phyloP scores from a whole-genome alignment of 2,797 vertebrate genomes.

The Lepus townsendii region DNA sequence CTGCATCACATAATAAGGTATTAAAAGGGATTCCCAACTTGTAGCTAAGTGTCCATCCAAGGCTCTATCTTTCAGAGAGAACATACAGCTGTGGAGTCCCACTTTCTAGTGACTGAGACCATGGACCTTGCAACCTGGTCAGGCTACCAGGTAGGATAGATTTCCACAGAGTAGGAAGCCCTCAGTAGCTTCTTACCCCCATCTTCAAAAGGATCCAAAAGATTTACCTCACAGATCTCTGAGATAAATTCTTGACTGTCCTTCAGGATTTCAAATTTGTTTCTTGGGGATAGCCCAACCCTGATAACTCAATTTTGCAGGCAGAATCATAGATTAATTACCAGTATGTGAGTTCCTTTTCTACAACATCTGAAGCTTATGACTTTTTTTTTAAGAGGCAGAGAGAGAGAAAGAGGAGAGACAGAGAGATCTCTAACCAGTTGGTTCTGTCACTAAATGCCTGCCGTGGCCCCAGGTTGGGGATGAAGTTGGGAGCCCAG shows the following conservation, averaged over 20 bases:
- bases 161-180: neutral
- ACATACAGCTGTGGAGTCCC: neutral
- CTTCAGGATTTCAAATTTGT: conserved; percentile 50
- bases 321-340: conserved; percentile 57
- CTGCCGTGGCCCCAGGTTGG: too few relatives aligned
- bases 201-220: conserved; percentile 49
- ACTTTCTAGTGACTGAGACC: neutral
- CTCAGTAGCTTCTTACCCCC: neutral
- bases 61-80: neutral
- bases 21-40: conserved; percentile 28
- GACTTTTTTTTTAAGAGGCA: too few relatives aligned
- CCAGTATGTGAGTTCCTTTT: neutral
- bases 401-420: too few relatives aligned
- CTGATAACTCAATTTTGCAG: conserved; percentile 48
- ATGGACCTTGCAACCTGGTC: neutral
- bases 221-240: conserved; percentile 27
- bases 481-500: too few relatives aligned
- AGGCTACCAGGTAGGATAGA: neutral
- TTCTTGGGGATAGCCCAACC: conserved; percentile 36
- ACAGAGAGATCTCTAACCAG: too few relatives aligned
- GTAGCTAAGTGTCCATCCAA: conserved; percentile 9
- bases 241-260: conserved; percentile 39
- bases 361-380: neutral
- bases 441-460: too few relatives aligned
- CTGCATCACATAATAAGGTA: neutral